Base-by-base conservation (phyloP, 1,140 invertebrate species). In the Drosophila triauraria region DNA sequence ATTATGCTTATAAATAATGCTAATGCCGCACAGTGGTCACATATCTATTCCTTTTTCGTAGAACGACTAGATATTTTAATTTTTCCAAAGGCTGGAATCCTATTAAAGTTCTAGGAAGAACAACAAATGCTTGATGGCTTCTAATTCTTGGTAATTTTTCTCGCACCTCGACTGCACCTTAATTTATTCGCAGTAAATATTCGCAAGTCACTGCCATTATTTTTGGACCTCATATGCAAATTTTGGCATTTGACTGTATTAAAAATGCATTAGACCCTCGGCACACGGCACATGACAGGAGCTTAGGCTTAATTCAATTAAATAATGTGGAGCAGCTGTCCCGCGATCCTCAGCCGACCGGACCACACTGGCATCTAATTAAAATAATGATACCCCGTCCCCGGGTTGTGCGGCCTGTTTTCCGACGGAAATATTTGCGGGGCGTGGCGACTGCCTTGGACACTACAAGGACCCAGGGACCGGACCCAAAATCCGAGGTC, bases 311-410 rank as follows among this genome's bases (percentile, higher is more conserved):
- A 79, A 79, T 79, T 82, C 48, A 82, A 82, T 82, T 82, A 83
- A 75, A 79, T 61, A 67, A 54, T 80, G 35, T 74, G 46, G 46
- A 62, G 42, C 69, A 75, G 62, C 70, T 75, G 70, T 46, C 70
- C 25, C 40, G 38, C 57, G 57, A 72, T 68, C 64, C 38, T 64
- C 56, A 70, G 43, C 64, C 46, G 15, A 64, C 44, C 40, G 30
- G 9, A 57, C 35, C 27, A 25, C 30, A 38, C 82, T 86, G 46
- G 54, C 77, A 70, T 77, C 80, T 83, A 87, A 87, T 87, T 87
- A 87, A 82, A 87, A 80, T 87, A 87, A 88, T 77, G 72, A 58
- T 44, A 17, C 43, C 67, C 58, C 72, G 9, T 48, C 57, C 40
- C 62, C 62, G 8, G 15, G 53, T 9, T 56, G 4, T 25, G 20